Evolutionary conservation across 2,888 invertebrate genomes (phyloP), one percentile per base, ranked within the genome.

Genomic region (Hirtodrosophila trivittata): DNA sequence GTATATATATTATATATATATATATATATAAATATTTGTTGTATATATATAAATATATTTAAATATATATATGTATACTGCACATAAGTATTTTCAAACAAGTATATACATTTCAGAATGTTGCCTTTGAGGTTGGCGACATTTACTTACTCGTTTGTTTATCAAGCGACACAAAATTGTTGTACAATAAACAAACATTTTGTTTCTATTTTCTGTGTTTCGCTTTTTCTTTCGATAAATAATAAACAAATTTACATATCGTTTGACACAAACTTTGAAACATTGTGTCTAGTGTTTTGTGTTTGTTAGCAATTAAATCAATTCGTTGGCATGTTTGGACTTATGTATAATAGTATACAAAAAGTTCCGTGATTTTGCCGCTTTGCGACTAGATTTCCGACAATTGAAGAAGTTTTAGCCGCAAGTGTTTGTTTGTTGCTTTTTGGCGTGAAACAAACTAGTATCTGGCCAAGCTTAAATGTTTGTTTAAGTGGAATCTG

Each of bases 231-330:
- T 72, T 62, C 55, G 57, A 58, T 71, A 75, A 85, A 73, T 52
- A 68, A 66, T 66, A 68, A 69, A 87, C 80, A 87, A 78, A 87
- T 86, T 70, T 87, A 87, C 80, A 82, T 83, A 82, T 75, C 70
- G 58, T 66, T 87, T 82, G 72, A 85, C 83, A 75, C 54, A 76
- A 66, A 70, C 67, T 77, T 67, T 83, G 64, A 68, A 66, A 83
- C 87, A 87, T 76, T 86, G 80, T 87, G 59, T 50, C 39, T 18
- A 64, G 26, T 49, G 54, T 38, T 38, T 16, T 62, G 41, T 25
- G 46, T 46, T 46, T 58, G 55, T 58, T 52, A 25, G 46, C 49
- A 69, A 82, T 85, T 76, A 67, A 55, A 62, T 72, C 39, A 42
- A 65, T 65, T 37, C 38, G 38, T 51, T 66, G 54, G 43, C 45